These are phyloP conservation scores for Polia nebulosa DNA, from an alignment of 2,888 invertebrate genomes.

Conservation along the genomic window DNA sequence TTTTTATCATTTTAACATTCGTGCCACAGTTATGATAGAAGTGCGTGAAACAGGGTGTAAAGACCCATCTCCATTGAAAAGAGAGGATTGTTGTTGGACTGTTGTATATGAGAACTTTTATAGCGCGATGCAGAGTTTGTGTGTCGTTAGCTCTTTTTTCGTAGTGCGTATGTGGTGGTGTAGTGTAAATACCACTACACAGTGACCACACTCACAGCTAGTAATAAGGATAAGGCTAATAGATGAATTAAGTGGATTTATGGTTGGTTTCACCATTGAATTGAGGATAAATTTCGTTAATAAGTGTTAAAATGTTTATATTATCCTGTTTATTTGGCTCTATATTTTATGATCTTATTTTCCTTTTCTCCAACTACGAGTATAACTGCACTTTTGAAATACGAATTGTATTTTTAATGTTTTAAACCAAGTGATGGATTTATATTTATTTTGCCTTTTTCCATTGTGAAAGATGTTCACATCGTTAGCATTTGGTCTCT, in stretches of 20 bases:
- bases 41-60: too few relatives aligned
- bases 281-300: not conserved
- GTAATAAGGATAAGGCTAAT: too few relatives aligned
- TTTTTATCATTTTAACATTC: not conserved
- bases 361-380: not conserved
- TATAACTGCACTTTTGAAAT: not conserved
- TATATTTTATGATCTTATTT: not conserved
- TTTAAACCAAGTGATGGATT: not conserved
- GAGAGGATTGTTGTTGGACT: too few relatives aligned
- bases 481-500: constrained; percentile 40
- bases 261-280: not conserved
- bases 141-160: too few relatives aligned
- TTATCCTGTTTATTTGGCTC: not conserved
- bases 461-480: constrained; percentile 27
- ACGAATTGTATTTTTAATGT: not conserved
- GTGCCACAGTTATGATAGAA: not conserved
- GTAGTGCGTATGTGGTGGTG: too few relatives aligned
- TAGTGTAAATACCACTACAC: too few relatives aligned
- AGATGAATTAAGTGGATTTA: not conserved
- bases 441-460: not conserved
- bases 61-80: too few relatives aligned
- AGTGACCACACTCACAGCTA: too few relatives aligned
- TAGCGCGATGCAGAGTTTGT: too few relatives aligned
- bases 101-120: too few relatives aligned
- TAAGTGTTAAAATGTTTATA: not conserved